Conservation (phyloP, 2,113 vertebrate species). For the Saimiri boliviensis region DNA sequence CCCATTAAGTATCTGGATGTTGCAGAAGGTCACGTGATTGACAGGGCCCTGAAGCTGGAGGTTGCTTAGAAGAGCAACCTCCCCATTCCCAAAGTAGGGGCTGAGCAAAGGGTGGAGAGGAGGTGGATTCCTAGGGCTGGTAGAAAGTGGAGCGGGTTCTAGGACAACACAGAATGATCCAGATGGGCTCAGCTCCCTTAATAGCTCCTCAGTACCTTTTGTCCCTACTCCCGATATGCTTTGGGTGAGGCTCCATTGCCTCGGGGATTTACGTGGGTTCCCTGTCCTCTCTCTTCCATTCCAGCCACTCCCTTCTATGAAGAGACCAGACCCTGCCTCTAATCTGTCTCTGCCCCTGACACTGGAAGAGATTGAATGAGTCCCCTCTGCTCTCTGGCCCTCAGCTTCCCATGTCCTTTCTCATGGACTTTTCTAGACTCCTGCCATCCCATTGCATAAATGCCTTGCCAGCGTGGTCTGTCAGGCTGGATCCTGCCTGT, state of each 20-base stretch:
- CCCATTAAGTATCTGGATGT: background rate
- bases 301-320: background rate
- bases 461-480: background rate
- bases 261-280: background rate
- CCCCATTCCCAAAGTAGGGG: background rate
- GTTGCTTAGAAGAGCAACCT: background rate
- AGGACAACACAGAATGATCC: background rate
- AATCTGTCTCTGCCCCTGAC: background rate
- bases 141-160: background rate
- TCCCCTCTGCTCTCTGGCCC: background rate
- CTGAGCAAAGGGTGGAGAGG: background rate
- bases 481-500: background rate
- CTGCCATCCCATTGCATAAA: background rate
- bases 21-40: background rate
- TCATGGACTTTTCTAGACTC: background rate
- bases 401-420: background rate
- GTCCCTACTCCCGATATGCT: accelerated
- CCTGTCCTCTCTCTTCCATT: background rate
- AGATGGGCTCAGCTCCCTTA: background rate
- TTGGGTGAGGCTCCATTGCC: background rate
- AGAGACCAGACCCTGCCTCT: background rate
- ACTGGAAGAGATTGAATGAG: background rate
- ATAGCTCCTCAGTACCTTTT: background rate
- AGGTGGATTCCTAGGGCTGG: background rate
- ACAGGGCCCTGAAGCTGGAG: background rate